Percentiles rank a stretch among this genome's conserved stretches.
These are phyloP conservation scores for Callithrix jacchus DNA, from an alignment of 2,113 vertebrate species.

Conservation along the genomic window DNA sequence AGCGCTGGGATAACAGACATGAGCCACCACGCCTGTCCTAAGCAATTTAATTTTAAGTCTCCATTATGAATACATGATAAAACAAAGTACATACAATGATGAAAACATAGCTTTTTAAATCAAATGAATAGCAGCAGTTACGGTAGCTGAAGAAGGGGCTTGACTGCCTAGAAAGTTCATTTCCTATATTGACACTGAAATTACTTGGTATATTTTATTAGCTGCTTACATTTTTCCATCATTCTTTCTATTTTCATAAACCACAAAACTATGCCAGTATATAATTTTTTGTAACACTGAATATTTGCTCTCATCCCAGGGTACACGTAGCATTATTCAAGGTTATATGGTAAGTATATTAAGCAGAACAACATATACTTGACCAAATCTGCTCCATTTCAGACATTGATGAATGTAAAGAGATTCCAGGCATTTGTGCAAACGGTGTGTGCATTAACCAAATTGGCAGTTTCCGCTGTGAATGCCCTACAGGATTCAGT, in stretches of 20 bases:
- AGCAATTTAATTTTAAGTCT: constrained; percentile 7
- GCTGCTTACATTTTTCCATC: background rate
- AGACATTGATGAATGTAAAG: constrained; percentile 93
- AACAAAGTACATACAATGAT: background rate
- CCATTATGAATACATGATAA: background rate
- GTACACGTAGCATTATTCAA: background rate
- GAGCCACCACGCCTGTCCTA: background rate
- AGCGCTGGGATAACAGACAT: too few species aligned
- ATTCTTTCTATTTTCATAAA: background rate
- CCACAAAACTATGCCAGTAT: background rate
- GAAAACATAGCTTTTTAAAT: background rate
- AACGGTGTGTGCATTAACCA: constrained; percentile 93
- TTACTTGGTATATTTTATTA: background rate
- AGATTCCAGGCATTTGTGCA: constrained; percentile 91
- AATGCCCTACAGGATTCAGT: constrained; percentile 91
- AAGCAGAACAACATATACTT: constrained; percentile 1
- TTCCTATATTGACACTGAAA: background rate
- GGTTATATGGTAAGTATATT: background rate
- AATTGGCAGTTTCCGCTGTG: constrained; percentile 91
- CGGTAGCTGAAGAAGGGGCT: background rate
- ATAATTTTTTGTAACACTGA: background rate
- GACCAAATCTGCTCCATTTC: constrained; percentile 72
- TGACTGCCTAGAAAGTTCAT: background rate
- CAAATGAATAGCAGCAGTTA: background rate
- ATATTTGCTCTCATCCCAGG: background rate